These are phyloP conservation scores for Drosophila teissieri DNA, from an alignment of 1,140 invertebrate species.

Conservation along the genomic window DNA sequence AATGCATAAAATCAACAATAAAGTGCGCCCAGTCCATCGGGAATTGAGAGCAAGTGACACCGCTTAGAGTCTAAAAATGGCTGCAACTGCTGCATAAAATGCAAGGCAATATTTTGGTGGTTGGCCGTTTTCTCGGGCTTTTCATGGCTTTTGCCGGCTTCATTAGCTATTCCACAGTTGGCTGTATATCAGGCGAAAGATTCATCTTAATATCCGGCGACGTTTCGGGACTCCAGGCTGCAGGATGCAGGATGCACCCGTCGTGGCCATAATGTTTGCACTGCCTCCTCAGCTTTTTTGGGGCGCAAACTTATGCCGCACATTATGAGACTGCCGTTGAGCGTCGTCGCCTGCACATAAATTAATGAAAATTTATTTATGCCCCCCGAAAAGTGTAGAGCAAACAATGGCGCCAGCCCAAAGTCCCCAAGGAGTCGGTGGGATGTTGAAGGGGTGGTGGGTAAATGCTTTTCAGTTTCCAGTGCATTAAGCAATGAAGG, in stretches of 20 bases:
- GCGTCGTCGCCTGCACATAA: conserved; percentile 59
- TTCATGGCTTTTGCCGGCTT: conserved; percentile 44
- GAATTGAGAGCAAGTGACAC: background rate
- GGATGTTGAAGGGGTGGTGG: too few relatives aligned
- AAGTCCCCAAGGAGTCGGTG: background rate
- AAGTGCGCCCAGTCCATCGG: conserved; percentile 2
- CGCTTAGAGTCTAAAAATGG: conserved; percentile 4
- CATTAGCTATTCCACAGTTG: conserved; percentile 69
- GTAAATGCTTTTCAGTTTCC: conserved; percentile 12
- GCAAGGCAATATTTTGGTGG: conserved; percentile 20
- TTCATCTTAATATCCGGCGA: conserved; percentile 57
- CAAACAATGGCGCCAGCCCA: conserved; percentile 36
- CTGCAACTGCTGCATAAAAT: background rate
- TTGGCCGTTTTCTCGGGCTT: background rate
- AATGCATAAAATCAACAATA: conserved; percentile 20
- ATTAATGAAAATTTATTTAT: conserved; percentile 83
- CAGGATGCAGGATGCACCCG: conserved; percentile 5
- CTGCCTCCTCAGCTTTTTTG: conserved; percentile 17
- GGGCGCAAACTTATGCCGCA: conserved; percentile 70
- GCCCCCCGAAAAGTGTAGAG: conserved; percentile 61
- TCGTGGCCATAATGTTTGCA: conserved; percentile 45
- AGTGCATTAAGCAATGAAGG: conserved; percentile 66
- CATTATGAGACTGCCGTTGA: conserved; percentile 52
- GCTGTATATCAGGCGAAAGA: conserved; percentile 58
- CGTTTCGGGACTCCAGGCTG: conserved; percentile 18